A percentile compares a stretch with the other conserved stretches of the same genome.
Conservation (phyloP, 2,113 vertebrate genomes). For the Rhynchomys soricoides region DNA sequence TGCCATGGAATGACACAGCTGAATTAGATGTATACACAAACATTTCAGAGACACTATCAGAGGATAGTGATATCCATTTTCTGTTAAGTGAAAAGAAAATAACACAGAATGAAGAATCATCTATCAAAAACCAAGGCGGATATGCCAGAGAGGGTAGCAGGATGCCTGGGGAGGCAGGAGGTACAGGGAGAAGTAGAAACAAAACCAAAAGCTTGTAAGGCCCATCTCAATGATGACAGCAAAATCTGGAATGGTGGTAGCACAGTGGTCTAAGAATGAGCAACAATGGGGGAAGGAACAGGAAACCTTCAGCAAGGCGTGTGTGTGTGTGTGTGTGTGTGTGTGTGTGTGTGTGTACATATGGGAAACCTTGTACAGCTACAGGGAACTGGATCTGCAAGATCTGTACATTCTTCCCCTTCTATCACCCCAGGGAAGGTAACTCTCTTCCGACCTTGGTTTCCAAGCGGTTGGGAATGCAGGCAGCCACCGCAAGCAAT, state of each 20-base stretch:
- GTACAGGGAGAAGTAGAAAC: neutral
- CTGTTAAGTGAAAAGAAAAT: neutral
- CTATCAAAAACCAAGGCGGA: neutral
- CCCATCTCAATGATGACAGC: neutral
- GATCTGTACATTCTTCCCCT: neutral
- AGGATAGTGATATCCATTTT: too few relatives aligned
- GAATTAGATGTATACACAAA: neutral
- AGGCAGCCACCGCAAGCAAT: neutral
- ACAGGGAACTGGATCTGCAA: neutral
- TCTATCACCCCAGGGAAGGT: neutral
- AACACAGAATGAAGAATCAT: neutral
- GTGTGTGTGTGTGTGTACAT: neutral
- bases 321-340: neutral
- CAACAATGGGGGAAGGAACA: neutral
- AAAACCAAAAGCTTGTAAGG: neutral
- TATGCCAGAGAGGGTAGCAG: neutral
- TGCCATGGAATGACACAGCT: neutral
- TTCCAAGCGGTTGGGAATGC: neutral
- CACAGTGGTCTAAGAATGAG: neutral
- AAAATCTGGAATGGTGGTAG: neutral
- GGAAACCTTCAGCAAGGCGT: neutral
- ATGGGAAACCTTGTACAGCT: neutral
- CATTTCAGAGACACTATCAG: neutral
- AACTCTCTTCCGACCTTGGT: neutral
- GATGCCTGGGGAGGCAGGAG: neutral